Conservation (phyloP, 2,797 vertebrate genomes). For the Staurois parvus region DNA sequence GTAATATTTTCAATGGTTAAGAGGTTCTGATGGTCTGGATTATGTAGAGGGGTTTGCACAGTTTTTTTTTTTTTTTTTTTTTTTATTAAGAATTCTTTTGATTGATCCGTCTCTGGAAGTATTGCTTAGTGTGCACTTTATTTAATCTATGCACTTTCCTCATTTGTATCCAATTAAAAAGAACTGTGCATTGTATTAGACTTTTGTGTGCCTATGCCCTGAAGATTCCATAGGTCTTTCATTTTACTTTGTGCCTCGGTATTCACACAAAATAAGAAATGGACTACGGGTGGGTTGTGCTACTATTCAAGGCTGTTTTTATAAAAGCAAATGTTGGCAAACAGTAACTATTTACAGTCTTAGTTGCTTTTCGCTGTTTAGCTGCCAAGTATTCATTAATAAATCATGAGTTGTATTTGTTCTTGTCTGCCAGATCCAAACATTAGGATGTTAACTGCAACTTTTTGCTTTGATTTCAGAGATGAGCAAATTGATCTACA, state of each 20-base stretch:
- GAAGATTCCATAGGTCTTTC: background rate
- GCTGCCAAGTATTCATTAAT: constrained; percentile 50
- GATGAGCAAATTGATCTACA: too few relatives aligned
- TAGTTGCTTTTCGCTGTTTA: background rate
- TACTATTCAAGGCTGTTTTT: constrained; percentile 11
- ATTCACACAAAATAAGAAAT: background rate
- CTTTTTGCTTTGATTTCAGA: background rate
- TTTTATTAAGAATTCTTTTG: too few relatives aligned
- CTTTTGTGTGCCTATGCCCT: background rate
- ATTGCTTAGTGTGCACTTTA: constrained; percentile 35
- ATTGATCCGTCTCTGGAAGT: too few relatives aligned
- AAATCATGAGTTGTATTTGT: constrained; percentile 35
- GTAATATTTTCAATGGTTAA: background rate
- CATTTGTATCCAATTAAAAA: constrained; percentile 36
- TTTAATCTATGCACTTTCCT: constrained; percentile 26
- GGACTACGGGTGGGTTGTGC: background rate
- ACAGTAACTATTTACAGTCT: constrained; percentile 35
- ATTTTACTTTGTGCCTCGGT: background rate
- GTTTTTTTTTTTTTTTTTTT: background rate
- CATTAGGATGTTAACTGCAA: background rate
- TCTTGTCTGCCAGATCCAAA: background rate
- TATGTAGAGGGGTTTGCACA: background rate
- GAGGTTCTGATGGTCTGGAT: background rate
- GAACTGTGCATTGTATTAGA: background rate
- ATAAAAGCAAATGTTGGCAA: constrained; percentile 17